Conservation (phyloP, 2,113 vertebrate species). For the Callipepla californica region DNA sequence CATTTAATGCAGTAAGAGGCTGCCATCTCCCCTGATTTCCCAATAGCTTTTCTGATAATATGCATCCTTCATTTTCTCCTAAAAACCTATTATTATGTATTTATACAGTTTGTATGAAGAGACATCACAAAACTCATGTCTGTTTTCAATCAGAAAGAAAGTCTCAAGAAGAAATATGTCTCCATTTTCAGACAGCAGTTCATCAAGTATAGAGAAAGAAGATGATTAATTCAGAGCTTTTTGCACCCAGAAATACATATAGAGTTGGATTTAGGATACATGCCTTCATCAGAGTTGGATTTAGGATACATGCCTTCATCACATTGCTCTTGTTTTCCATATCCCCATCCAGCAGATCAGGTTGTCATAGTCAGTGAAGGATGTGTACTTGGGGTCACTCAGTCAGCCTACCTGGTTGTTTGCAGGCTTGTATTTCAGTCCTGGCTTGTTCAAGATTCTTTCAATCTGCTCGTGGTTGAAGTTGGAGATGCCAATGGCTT, state of each 20-base stretch:
- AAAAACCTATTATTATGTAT: not conserved
- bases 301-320: not conserved
- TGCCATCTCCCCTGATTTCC: not conserved
- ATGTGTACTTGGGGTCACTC: not conserved
- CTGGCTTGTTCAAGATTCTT: conserved; percentile 86
- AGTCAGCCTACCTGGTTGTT: conserved; percentile 83
- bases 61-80: not conserved
- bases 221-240: not conserved
- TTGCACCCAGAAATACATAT: not conserved
- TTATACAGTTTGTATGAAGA: not conserved
- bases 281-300: not conserved
- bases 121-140: not conserved
- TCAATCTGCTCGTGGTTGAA: conserved; percentile 88
- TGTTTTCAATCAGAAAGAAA: not conserved
- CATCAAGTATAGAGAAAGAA: not conserved
- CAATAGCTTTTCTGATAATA: not conserved
- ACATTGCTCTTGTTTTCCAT: not conserved
- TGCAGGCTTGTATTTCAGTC: conserved; percentile 86
- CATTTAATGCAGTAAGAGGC: not conserved
- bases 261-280: not conserved
- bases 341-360: too few species aligned
- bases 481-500: conserved; percentile 90
- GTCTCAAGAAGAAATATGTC: not conserved
- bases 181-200: not conserved
- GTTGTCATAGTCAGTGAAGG: not conserved